A percentile compares a stretch with the other conserved stretches of the same genome.
These are phyloP conservation scores for Nothoprocta perdicaria DNA, from an alignment of 2,113 vertebrate species.

Conservation along the genomic window DNA sequence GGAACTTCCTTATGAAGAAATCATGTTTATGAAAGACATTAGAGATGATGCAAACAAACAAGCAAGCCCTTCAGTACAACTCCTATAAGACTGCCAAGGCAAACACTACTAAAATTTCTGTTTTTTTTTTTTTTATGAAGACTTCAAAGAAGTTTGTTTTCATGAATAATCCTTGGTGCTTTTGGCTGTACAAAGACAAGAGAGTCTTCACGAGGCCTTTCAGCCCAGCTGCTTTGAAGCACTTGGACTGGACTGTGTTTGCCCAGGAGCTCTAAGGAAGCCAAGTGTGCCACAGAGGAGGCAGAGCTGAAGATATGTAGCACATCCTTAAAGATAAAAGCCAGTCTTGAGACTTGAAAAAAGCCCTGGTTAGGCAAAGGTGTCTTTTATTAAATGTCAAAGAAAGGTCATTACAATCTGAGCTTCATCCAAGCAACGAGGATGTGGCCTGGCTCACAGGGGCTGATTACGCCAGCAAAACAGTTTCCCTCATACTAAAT, in stretches of 20 bases:
- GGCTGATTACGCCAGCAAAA: neutral
- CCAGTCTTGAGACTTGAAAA: neutral
- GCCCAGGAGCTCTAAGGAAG: neutral
- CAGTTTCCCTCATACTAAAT: neutral
- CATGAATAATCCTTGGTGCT: neutral
- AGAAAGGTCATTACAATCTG: neutral
- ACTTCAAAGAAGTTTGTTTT: slow-evolving; percentile 18
- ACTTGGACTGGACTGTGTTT: neutral
- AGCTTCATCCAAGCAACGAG: neutral
- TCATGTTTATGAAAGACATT: neutral
- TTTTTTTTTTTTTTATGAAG: neutral
- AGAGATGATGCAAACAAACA: neutral
- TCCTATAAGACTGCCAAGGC: slow-evolving; percentile 5
- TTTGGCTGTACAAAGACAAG: neutral
- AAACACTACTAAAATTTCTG: neutral
- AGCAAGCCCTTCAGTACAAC: neutral
- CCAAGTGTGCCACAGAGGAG: neutral
- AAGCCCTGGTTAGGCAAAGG: rapidly evolving
- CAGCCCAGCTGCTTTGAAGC: neutral
- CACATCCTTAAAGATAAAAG: neutral
- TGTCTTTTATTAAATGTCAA: neutral
- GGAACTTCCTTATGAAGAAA: neutral
- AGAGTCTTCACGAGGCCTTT: neutral
- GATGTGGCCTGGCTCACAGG: rapidly evolving
- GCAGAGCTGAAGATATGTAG: neutral